Base-by-base conservation (phyloP, 2,113 vertebrate genomes). In the Potamarius usumacintae region DNA sequence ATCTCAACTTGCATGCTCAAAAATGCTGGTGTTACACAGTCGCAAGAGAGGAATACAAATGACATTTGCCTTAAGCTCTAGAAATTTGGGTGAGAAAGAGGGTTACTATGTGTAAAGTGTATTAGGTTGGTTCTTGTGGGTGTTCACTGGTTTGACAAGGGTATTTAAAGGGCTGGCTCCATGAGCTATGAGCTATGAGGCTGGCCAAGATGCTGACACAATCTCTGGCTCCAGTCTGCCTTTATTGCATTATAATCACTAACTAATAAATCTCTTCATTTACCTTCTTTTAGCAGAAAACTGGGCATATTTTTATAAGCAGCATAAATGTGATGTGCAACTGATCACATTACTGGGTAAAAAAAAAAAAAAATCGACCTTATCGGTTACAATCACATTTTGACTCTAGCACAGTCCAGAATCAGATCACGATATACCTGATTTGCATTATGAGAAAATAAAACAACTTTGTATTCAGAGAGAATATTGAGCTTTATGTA, bases 21-120 rank as follows among this genome's bases (percentile, higher is more conserved):
- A 91, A 90, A 72, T 88, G 89, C 58, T 20, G 89, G 89, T 48
- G 90, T 87, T 87, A 82, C 57, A 0, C 30, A 22, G 86, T 12
- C 63, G 82, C 85, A 57, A 34, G 55, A 79, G 91, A 91, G 78
- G 92, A 94, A 95, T 93, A 93, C 90, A 90, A 94, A 95, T 92
- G 71, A 88, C 87, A 87, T 89, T 88, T 60, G 84, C 86, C 86
- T 92, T 86, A 91, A 87, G 92, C 83, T 85, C 65, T 67, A 74
- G 79, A 88, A 89, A 92, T 88, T 88, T 10, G n/a, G 67, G 60
- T 69, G 89, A 85, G 88, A 11, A 25, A 30, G 2, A 27, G 50
- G 7, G n/a, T 8, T 55, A 27, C 15, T n/a, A 15, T 58, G 90
- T 48, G 65, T 25, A n/a, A 78, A n/a, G 78, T 72, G 84, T 81